Conservation (phyloP, 2,888 invertebrate genomes). For the Clanis bilineata region DNA sequence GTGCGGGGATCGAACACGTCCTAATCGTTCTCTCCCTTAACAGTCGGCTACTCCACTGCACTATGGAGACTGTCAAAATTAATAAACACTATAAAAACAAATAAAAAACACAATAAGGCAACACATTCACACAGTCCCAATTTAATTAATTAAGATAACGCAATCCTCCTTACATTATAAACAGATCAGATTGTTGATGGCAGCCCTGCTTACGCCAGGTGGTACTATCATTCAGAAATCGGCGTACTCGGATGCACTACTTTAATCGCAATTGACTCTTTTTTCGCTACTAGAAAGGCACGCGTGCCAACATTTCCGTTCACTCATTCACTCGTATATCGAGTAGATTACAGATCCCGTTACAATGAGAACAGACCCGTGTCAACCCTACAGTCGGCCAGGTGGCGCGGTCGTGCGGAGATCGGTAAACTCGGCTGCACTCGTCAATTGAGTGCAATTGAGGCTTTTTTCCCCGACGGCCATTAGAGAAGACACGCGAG, state of each 20-base stretch:
- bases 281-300: neutral
- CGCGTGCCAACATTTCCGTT: neutral
- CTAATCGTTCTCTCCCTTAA: no score
- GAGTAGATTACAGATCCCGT: neutral
- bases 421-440: slow-evolving; percentile 57
- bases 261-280: neutral
- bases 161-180: no score
- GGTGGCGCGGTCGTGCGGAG: slow-evolving; percentile 69
- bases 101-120: no score
- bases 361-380: slow-evolving; percentile 4
- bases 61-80: no score
- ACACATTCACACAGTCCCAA: neutral
- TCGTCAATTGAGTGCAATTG: slow-evolving; percentile 72
- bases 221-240: neutral
- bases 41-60: no score
- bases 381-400: slow-evolving; percentile 46
- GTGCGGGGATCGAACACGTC: no score
- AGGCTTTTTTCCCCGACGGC: slow-evolving; percentile 67
- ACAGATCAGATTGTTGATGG: neutral
- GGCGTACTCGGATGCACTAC: neutral
- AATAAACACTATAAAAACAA: no score
- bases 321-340: neutral
- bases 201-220: neutral
- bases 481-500: slow-evolving; percentile 72
- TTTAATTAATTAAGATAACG: neutral